A percentile compares a stretch with the other conserved stretches of the same genome.
Conservation (phyloP, 2,113 vertebrate genomes). For the Lagenorhynchus albirostris region DNA sequence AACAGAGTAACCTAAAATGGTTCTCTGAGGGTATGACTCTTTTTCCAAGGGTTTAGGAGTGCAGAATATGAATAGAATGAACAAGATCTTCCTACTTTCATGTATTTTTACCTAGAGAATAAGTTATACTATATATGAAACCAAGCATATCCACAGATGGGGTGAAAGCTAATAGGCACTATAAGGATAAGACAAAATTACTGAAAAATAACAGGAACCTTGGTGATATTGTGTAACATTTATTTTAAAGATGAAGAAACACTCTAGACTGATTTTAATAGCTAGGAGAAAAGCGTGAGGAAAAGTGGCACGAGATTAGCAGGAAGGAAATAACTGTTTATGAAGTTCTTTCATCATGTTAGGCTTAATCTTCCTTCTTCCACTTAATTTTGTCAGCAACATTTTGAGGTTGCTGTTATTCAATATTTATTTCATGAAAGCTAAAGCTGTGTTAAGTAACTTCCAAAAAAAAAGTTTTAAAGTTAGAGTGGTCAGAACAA, state of each 20-base stretch:
- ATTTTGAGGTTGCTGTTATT: background rate
- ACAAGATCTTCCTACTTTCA: background rate
- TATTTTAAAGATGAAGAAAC: background rate
- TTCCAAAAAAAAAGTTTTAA: background rate
- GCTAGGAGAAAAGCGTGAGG: background rate
- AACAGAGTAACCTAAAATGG: background rate
- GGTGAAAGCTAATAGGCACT: background rate
- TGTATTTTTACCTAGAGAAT: background rate
- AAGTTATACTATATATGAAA: background rate
- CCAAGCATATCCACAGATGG: background rate
- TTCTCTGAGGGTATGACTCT: background rate
- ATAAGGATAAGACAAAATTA: background rate
- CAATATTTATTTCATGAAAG: slow-evolving; percentile 20
- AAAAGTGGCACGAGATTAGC: background rate
- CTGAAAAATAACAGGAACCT: background rate
- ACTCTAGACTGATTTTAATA: background rate
- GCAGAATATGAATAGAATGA: background rate
- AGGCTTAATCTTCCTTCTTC: background rate
- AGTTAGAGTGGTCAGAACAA: background rate
- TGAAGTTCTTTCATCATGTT: background rate
- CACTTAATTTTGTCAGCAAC: background rate
- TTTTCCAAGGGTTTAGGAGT: background rate
- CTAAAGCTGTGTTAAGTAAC: background rate
- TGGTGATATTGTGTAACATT: background rate
- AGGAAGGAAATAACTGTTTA: background rate